phyloP scores from a whole-genome alignment of 2,888 invertebrate species.

The Orthonychiurus folsomi region DNA sequence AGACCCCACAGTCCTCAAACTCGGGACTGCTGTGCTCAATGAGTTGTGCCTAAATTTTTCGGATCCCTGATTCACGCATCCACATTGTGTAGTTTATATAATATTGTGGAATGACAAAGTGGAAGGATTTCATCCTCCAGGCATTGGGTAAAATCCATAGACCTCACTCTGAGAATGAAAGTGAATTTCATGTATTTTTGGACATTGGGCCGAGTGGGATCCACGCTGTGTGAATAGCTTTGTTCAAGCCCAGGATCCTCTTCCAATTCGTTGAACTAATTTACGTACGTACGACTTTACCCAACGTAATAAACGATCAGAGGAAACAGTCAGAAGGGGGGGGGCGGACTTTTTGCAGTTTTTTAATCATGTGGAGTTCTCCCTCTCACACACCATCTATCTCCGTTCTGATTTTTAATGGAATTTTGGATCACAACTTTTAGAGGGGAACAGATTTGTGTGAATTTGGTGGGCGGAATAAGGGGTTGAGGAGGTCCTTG shows the following conservation, averaged over 20 bases:
- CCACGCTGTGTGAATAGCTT: constrained; percentile 22
- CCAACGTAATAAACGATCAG: constrained; percentile 6
- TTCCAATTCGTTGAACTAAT: constrained; percentile 24
- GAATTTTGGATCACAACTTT: not conserved
- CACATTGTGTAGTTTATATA: no score
- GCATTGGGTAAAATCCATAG: no score
- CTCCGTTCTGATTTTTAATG: not conserved
- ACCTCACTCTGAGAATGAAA: not conserved
- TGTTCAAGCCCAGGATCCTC: constrained; percentile 17
- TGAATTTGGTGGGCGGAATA: not conserved
- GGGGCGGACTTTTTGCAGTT: not conserved
- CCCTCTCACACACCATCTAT: not conserved
- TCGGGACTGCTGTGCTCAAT: no score
- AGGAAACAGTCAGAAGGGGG: no score
- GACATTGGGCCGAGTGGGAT: not conserved
- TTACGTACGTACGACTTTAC: not conserved
- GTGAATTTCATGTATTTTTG: not conserved
- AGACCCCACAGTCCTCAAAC: no score
- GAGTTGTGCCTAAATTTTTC: no score
- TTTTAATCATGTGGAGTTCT: constrained; percentile 5
- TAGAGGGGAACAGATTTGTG: not conserved
- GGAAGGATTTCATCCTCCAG: no score
- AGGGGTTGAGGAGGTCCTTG: not conserved
- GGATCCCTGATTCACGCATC: no score
- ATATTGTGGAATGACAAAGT: no score